Evolutionary conservation across 2,797 vertebrate genomes (phyloP).

Genomic region (Eidolon dupreanum): DNA sequence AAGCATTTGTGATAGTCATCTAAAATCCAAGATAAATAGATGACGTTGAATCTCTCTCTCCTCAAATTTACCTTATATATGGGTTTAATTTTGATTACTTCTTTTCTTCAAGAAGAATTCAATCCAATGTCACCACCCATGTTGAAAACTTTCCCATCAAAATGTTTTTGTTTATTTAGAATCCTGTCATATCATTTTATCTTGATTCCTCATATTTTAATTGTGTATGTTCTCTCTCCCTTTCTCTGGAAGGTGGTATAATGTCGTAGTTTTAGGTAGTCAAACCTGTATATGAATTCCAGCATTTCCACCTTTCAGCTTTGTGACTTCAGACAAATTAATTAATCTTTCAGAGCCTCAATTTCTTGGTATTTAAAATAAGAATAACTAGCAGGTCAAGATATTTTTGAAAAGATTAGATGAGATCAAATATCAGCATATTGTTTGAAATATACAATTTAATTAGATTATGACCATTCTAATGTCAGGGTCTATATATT

Average conservation of each 20-base stretch:
- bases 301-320: background rate
- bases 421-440: background rate
- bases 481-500: background rate
- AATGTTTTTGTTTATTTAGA: background rate
- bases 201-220: background rate
- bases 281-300: background rate
- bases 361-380: constrained; percentile 33
- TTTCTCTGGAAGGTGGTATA: background rate
- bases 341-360: background rate
- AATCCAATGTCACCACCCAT: background rate
- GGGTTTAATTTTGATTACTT: background rate
- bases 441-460: background rate
- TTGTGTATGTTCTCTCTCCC: background rate
- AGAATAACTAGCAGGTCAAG: background rate
- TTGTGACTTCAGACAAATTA: background rate
- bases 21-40: background rate
- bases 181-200: background rate
- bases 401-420: background rate
- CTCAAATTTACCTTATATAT: background rate
- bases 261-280: background rate
- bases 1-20: background rate
- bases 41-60: background rate
- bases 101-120: background rate
- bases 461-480: background rate
- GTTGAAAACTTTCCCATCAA: background rate